phyloP scores from a whole-genome alignment of 2,888 invertebrate genomes.

The Acleris cristana region DNA sequence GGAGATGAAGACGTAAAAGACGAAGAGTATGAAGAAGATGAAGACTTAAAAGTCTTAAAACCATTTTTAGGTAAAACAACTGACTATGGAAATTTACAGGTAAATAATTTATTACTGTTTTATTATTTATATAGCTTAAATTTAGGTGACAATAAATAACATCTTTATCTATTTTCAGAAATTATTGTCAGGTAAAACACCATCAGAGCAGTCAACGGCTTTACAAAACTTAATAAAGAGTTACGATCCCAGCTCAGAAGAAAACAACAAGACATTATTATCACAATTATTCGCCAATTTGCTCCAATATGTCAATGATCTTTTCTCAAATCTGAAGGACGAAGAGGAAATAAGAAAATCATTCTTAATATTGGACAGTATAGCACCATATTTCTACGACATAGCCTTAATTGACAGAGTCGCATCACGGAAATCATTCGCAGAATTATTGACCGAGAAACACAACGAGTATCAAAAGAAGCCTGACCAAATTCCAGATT shows the following conservation, averaged over 20 bases:
- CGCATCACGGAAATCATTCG: slow-evolving; percentile 86
- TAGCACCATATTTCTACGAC: slow-evolving; percentile 86
- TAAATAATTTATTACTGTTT: slow-evolving; percentile 37
- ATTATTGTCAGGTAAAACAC: slow-evolving; percentile 84
- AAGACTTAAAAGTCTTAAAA: slow-evolving; percentile 33
- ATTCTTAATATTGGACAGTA: slow-evolving; percentile 84
- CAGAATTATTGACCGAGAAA: slow-evolving; percentile 89
- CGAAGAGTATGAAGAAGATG: slow-evolving; percentile 32
- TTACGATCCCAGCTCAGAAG: slow-evolving; percentile 91
- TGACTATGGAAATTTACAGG: slow-evolving; percentile 70
- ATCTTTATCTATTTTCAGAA: slow-evolving; percentile 60
- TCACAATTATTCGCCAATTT: slow-evolving; percentile 89
- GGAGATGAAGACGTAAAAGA: slow-evolving; percentile 40
- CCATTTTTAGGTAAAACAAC: slow-evolving; percentile 65
- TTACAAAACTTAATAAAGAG: slow-evolving; percentile 93
- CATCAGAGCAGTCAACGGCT: slow-evolving; percentile 87
- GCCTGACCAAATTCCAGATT: slow-evolving; percentile 84
- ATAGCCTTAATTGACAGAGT: slow-evolving; percentile 88
- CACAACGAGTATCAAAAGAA: slow-evolving; percentile 85
- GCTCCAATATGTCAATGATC: slow-evolving; percentile 90
- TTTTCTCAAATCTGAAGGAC: slow-evolving; percentile 71
- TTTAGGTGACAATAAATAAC: no score
- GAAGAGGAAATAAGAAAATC: slow-evolving; percentile 74
- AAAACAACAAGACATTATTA: slow-evolving; percentile 90
- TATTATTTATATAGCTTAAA: no score